Evolutionary conservation across 2,113 vertebrate genomes (phyloP).

Genomic region (Atherinomorus stipes): DNA sequence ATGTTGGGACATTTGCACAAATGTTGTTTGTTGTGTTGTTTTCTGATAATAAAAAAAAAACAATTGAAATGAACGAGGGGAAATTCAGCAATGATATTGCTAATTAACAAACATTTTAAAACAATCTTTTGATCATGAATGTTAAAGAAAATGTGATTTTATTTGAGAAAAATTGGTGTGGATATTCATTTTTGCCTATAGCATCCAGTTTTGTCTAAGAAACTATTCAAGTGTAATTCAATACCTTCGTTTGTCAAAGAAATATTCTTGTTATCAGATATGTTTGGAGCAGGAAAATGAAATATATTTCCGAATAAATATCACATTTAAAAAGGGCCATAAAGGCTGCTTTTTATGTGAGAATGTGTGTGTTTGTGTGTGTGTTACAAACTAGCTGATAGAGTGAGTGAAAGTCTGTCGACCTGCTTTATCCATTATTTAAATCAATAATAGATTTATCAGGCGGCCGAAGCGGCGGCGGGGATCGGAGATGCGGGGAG

Average conservation of each 20-base stretch:
- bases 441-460: slow-evolving; percentile 82
- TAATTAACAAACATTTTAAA: not conserved
- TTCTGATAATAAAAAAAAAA: not conserved
- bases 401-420: slow-evolving; percentile 30
- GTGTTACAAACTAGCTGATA: slow-evolving; percentile 22
- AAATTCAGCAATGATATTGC: too few relatives aligned
- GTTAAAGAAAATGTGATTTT: not conserved
- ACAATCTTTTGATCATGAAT: not conserved
- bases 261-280: too few relatives aligned
- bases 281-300: slow-evolving; percentile 11
- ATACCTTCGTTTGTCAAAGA: not conserved
- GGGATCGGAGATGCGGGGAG: slow-evolving; percentile 81
- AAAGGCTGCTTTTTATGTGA: not conserved
- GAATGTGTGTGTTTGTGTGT: not conserved
- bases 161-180: not conserved
- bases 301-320: slow-evolving; percentile 22
- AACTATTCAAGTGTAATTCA: too few relatives aligned
- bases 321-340: not conserved
- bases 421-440: slow-evolving; percentile 66
- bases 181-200: not conserved
- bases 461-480: slow-evolving; percentile 67
- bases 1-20: not conserved
- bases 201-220: too few relatives aligned
- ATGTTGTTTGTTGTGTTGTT: not conserved
- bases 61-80: too few relatives aligned